Evolutionary conservation across 2,113 vertebrate species (phyloP), one percentile per base, ranked within the genome.

Genomic region (Trematomus loennbergii): DNA sequence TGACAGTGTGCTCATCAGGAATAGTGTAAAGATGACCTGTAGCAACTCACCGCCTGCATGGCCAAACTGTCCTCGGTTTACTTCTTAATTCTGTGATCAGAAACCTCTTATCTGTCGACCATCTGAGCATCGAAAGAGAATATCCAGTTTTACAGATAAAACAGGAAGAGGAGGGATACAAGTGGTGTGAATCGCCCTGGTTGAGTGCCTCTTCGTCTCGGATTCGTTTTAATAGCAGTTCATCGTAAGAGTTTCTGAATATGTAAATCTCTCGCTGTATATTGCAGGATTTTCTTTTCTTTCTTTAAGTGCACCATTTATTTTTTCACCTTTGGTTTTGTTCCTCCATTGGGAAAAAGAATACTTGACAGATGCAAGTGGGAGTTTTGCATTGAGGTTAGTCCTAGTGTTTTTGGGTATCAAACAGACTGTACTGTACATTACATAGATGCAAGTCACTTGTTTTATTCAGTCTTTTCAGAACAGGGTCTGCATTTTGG

Each of bases 191-290:
- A 45, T 43, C 33, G 17, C 40, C 71, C 53, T 10, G 60, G 68
- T 55, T 4, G 59, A 78, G 59, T 50, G 74, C 76, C 83, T 74
- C 64, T 10, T 57, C 13, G 22, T 79, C 61, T 81, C 87, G 70
- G 40, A 17, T 83, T 52, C 66, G 36, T 90, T 88, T 87, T 81
- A 86, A 87, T 76, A 84, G 64, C 63, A 33, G 83, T 68, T 87
- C 83, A 87, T 79, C 76, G 76, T 87, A 78, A 87, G 63, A 85
- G 62, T 88, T 92, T 90, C 87, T 89, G 79, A 91, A 90, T 75
- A 82, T 92, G 88, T 94, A 91, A 88, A 92, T 93, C 78, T 87
- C 63, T 92, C 75, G 85, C 93, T 95, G 91, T 95, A 94, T 90
- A 91, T 94, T 92, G 84, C 90, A 80, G 78, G 36, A 40, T 89